Conservation (phyloP, 1,140 invertebrate species). For the Hycleus phaleratus region DNA sequence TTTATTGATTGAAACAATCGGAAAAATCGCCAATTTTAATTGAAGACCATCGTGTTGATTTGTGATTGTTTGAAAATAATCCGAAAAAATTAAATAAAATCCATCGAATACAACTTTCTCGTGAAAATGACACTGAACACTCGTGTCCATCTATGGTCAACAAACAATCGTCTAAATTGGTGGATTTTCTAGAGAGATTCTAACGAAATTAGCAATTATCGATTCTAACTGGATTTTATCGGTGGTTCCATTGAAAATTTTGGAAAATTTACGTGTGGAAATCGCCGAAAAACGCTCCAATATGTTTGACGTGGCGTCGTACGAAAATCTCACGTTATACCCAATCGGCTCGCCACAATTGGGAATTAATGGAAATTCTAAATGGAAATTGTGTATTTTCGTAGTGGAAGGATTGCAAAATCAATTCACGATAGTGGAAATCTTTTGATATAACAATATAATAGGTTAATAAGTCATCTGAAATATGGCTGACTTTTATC, state of each 20-base stretch:
- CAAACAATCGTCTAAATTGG: not conserved
- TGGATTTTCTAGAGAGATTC: not conserved
- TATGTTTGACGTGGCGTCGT: too few species aligned
- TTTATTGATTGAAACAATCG: too few species aligned
- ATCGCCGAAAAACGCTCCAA: not conserved
- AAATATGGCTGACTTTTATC: conserved; percentile 34
- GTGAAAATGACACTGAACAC: not conserved
- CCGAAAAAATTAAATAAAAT: too few species aligned
- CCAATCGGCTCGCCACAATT: not conserved
- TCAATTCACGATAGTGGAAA: too few species aligned
- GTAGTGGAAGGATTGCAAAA: too few species aligned
- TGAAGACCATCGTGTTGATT: too few species aligned
- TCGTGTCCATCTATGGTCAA: conserved; percentile 1
- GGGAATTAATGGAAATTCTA: conserved; percentile 8
- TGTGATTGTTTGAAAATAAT: too few species aligned
- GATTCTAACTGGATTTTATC: conserved; percentile 6
- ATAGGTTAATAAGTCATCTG: conserved; percentile 41
- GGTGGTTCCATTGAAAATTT: conserved; percentile 13
- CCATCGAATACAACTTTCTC: not conserved
- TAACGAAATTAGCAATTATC: conserved; percentile 29
- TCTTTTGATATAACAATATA: conserved; percentile 30
- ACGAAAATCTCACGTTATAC: too few species aligned
- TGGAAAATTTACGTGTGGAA: not conserved
- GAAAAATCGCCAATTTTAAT: too few species aligned
- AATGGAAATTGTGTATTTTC: not conserved